These are phyloP conservation scores for Bombus terrestris DNA, from an alignment of 1,140 invertebrate genomes.

Conservation along the genomic window DNA sequence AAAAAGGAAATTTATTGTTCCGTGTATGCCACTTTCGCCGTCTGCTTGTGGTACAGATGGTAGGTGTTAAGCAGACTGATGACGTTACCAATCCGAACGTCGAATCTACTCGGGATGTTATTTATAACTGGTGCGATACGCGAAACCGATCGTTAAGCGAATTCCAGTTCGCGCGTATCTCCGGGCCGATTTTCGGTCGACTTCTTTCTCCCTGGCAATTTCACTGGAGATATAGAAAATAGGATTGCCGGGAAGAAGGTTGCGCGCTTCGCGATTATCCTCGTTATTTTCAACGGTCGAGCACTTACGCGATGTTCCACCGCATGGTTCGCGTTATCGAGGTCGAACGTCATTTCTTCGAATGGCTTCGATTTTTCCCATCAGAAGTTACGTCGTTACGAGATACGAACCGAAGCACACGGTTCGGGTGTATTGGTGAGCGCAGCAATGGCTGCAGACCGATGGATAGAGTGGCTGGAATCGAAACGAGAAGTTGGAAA, in stretches of 20 bases:
- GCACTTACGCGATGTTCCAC: constrained; percentile 16
- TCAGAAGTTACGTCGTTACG: constrained; percentile 44
- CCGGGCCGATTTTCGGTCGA: not conserved
- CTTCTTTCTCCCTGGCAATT: not conserved
- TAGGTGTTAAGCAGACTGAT: not conserved
- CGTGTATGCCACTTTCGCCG: not conserved
- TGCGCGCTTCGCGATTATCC: not conserved
- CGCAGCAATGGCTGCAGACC: constrained; percentile 9
- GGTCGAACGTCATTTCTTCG: constrained; percentile 16
- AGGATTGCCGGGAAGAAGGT: constrained; percentile 18
- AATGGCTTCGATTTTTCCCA: constrained; percentile 46
- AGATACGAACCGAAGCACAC: not conserved
- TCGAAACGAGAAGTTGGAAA: constrained; percentile 68
- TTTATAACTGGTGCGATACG: constrained; percentile 19
- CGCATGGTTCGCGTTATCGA: constrained; percentile 6
- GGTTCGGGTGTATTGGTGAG: constrained; percentile 1
- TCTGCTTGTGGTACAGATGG: not conserved
- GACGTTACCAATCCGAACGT: not conserved
- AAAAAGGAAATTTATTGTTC: constrained; percentile 23
- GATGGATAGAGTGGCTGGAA: constrained; percentile 58
- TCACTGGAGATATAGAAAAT: not conserved
- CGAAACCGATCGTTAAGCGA: not conserved
- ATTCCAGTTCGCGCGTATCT: not conserved
- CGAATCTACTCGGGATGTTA: not conserved
- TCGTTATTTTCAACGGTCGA: constrained; percentile 31